phyloP scores from a whole-genome alignment of 2,888 invertebrate genomes.

The Drosophila suboccidentalis region DNA sequence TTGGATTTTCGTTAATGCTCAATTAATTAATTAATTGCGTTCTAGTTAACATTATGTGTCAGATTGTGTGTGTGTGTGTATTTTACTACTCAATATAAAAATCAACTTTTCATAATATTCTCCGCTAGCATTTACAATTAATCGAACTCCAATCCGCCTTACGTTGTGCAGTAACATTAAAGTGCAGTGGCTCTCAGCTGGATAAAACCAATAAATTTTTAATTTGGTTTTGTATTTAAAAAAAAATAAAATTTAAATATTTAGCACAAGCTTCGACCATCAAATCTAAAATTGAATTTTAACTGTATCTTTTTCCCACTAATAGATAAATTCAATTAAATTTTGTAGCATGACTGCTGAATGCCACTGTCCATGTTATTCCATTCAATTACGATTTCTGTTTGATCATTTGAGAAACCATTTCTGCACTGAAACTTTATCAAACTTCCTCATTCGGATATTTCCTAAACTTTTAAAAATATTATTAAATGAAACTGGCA shows the following conservation, averaged over 20 bases:
- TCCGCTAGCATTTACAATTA: constrained; percentile 61
- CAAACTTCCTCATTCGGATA: background rate
- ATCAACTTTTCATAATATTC: constrained; percentile 54
- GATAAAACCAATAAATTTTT: too few species aligned
- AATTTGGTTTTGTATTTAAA: too few species aligned
- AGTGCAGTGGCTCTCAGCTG: background rate
- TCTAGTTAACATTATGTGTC: constrained; percentile 69
- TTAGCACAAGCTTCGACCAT: too few species aligned
- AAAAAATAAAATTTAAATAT: too few species aligned
- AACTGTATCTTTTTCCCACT: too few species aligned
- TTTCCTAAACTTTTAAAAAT: constrained; percentile 25
- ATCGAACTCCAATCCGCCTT: constrained; percentile 36
- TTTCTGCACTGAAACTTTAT: constrained; percentile 35
- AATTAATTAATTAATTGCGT: constrained; percentile 65
- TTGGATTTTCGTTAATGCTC: constrained; percentile 53
- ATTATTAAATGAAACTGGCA: constrained; percentile 33
- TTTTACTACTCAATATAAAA: constrained; percentile 62
- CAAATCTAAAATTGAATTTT: too few species aligned
- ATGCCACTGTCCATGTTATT: constrained; percentile 5
- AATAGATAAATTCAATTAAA: too few species aligned
- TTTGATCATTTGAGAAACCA: constrained; percentile 53
- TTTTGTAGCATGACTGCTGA: too few species aligned
- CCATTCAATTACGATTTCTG: constrained; percentile 43
- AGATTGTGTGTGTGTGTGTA: constrained; percentile 24
- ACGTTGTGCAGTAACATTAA: constrained; percentile 28